phyloP scores from a whole-genome alignment of 2,113 vertebrate genomes.

The Channa argus region DNA sequence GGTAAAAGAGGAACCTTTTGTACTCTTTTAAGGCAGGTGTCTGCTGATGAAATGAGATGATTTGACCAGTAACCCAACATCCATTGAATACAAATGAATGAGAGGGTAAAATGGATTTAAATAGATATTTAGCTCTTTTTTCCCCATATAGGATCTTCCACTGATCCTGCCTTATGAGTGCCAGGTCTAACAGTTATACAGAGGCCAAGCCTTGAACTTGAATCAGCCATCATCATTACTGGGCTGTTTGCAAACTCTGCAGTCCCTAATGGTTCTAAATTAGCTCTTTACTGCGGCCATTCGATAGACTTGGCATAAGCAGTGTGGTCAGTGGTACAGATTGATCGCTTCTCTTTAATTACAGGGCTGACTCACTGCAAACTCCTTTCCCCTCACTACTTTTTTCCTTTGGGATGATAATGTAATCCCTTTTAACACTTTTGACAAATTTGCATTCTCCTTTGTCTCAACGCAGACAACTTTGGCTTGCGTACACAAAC shows the following conservation, averaged over 20 bases:
- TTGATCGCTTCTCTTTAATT: constrained; percentile 87
- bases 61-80: constrained; percentile 45
- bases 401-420: constrained; percentile 57
- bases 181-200: constrained; percentile 74
- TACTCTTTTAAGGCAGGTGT: constrained; percentile 11
- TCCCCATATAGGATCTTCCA: constrained; percentile 49
- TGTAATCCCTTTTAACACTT: constrained; percentile 60
- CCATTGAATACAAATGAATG: constrained; percentile 39
- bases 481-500: not conserved
- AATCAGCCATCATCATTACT: constrained; percentile 85
- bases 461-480: not conserved
- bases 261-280: constrained; percentile 87
- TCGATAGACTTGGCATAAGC: constrained; percentile 84
- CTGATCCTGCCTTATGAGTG: constrained; percentile 54
- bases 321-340: constrained; percentile 80
- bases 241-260: constrained; percentile 86
- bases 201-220: constrained; percentile 81
- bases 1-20: not conserved
- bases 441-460: constrained; percentile 50
- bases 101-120: constrained; percentile 27
- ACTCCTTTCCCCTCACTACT: constrained; percentile 59
- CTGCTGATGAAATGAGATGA: constrained; percentile 13
- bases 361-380: constrained; percentile 78
- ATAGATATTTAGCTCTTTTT: constrained; percentile 36
- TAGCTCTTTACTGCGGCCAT: constrained; percentile 84